phyloP scores from a whole-genome alignment of 2,113 vertebrate species.

The Pagrus major region DNA sequence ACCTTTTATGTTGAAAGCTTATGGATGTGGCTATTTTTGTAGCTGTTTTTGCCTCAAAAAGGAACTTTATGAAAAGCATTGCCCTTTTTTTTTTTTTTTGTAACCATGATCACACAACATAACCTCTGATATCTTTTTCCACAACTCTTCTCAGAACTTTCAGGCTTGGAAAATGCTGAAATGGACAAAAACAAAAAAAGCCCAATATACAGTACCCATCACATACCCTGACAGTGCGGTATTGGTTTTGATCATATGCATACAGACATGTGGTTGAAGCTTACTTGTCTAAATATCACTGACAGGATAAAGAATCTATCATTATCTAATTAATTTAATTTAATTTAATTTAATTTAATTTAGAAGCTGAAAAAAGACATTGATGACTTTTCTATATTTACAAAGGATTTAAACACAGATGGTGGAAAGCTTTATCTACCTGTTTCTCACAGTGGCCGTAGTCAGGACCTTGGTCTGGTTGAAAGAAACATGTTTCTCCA shows the following conservation, averaged over 20 bases:
- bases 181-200: neutral
- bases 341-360: no score
- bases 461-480: constrained; percentile 89
- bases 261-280: neutral
- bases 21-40: neutral
- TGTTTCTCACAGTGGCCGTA: constrained; percentile 97
- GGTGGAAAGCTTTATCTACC: constrained; percentile 75
- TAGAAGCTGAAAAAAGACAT: neutral
- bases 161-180: neutral
- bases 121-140: neutral
- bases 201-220: no score
- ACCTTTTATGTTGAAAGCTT: neutral
- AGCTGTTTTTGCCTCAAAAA: neutral
- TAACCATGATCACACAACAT: no score
- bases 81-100: neutral
- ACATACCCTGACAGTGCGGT: no score
- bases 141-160: neutral
- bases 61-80: neutral
- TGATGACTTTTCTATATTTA: neutral
- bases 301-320: neutral
- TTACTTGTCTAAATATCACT: neutral
- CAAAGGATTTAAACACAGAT: neutral
- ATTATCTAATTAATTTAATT: no score
- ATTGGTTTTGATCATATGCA: neutral
- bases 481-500: constrained; percentile 91